phyloP scores from a whole-genome alignment of 1,140 invertebrate species.

The Galleria mellonella region DNA sequence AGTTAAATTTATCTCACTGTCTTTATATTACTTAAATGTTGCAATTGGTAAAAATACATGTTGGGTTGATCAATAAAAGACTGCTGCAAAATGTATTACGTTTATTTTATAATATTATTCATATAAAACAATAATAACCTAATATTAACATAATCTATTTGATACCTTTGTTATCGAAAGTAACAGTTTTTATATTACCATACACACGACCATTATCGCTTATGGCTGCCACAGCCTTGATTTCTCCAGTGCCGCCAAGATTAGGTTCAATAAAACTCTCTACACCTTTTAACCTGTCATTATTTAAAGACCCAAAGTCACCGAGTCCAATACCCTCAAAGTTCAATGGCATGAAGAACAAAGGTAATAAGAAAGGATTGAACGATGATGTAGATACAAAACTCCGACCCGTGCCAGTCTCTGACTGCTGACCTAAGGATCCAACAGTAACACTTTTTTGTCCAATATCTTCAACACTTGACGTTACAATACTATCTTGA shows the following conservation, averaged over 20 bases:
- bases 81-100: background rate
- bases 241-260: constrained; percentile 16
- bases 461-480: background rate
- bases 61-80: constrained; percentile 18
- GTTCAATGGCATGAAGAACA: constrained; percentile 13
- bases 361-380: constrained; percentile 15
- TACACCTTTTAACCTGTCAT: constrained; percentile 14
- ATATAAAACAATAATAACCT: background rate
- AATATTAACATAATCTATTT: background rate
- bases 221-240: constrained; percentile 17
- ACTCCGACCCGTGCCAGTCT: constrained; percentile 13
- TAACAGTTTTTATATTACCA: constrained; percentile 25
- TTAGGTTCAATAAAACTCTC: constrained; percentile 23
- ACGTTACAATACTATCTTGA: background rate
- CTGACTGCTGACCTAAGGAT: constrained; percentile 4
- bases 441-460: constrained; percentile 5
- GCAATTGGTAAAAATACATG: background rate
- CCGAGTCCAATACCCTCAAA: constrained; percentile 12
- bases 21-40: constrained; percentile 15
- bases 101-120: background rate
- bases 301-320: constrained; percentile 9
- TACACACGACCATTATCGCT: constrained; percentile 35
- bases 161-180: constrained; percentile 23
- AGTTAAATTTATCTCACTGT: constrained; percentile 32
- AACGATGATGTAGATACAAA: constrained; percentile 12